phyloP scores from a whole-genome alignment of 2,113 vertebrate genomes.

The Ailurus styani region DNA sequence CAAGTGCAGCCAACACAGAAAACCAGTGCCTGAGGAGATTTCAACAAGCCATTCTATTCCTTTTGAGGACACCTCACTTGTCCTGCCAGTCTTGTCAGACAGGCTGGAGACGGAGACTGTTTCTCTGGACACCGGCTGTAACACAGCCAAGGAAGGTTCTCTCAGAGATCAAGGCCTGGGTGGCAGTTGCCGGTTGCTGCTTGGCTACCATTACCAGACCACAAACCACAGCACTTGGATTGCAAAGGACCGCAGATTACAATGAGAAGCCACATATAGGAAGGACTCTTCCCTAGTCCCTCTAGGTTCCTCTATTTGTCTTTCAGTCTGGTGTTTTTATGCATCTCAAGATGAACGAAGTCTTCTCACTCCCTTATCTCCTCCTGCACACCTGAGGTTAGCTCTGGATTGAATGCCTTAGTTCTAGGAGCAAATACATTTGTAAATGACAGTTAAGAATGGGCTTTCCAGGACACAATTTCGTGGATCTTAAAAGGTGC shows the following conservation, averaged over 20 bases:
- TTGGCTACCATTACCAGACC: background rate
- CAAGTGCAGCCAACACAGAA: background rate
- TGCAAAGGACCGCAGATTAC: background rate
- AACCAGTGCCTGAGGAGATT: background rate
- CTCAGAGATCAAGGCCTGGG: background rate
- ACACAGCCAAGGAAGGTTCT: background rate
- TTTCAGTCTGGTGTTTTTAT: background rate
- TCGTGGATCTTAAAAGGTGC: background rate
- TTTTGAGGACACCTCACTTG: background rate
- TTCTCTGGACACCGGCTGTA: background rate
- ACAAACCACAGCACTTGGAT: background rate
- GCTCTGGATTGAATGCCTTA: background rate
- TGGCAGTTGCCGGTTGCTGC: background rate
- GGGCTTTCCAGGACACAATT: background rate
- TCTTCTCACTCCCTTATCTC: background rate
- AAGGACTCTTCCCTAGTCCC: background rate
- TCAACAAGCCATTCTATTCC: background rate
- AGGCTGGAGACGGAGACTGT: background rate
- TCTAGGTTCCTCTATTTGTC: background rate
- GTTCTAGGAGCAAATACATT: background rate
- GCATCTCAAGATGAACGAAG: background rate
- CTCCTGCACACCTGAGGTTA: no score
- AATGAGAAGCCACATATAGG: background rate
- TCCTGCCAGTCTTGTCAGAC: background rate
- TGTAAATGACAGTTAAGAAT: background rate